Percentiles rank a stretch among this genome's conserved stretches.
Evolutionary conservation across 2,113 vertebrate species (phyloP).

Genomic region (Aythya baeri): DNA sequence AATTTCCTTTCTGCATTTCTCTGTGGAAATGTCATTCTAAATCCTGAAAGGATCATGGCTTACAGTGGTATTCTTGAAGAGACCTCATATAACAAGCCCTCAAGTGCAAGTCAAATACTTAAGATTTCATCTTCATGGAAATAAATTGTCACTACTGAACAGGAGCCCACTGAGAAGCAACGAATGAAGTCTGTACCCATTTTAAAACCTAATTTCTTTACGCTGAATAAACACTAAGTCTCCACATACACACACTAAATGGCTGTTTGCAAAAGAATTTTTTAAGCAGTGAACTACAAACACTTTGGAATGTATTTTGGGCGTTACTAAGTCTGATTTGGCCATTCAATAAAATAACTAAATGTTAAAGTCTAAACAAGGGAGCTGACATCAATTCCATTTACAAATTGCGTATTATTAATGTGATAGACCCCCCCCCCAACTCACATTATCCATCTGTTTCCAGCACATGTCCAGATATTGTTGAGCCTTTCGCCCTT

Average conservation of each 20-base stretch:
- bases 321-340: background rate
- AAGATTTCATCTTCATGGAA: background rate
- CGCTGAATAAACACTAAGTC: background rate
- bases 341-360: background rate
- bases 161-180: background rate
- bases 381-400: background rate
- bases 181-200: background rate
- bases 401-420: background rate
- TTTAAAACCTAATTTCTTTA: background rate
- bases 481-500: constrained; percentile 96
- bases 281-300: background rate
- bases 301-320: background rate
- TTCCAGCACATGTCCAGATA: constrained; percentile 98
- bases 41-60: background rate
- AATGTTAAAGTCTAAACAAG: background rate
- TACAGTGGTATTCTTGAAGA: background rate
- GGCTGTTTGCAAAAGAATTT: background rate
- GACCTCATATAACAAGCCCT: background rate
- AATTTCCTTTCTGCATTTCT: background rate
- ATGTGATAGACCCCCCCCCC: too few species aligned
- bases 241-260: background rate
- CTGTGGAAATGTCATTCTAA: background rate
- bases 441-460: constrained; percentile 98
- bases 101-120: background rate
- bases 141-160: background rate